Percentiles rank a stretch among this genome's conserved stretches.
Conservation (phyloP, 23 tunicate genomes). For the Botrylloides violaceus region DNA sequence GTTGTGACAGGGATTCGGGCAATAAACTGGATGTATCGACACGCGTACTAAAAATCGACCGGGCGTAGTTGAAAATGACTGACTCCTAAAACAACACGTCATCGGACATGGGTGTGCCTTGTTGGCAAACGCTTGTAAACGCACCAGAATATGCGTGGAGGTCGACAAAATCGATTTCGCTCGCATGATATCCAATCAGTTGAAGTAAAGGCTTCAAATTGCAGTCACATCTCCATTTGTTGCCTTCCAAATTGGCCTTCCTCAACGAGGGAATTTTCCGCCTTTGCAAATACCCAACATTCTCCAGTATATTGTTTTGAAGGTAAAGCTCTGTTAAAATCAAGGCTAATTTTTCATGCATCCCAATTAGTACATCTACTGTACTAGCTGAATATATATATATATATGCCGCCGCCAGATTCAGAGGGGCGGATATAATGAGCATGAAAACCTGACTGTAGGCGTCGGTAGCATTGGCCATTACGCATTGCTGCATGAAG, state of each 20-base stretch:
- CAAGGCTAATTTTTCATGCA: not conserved
- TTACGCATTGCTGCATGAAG: no score
- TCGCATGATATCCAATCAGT: constrained; percentile 20
- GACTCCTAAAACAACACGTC: no score
- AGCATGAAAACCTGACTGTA: no score
- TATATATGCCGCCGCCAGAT: no score
- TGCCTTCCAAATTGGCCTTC: constrained; percentile 62
- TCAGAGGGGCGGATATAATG: no score
- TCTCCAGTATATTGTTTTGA: constrained; percentile 42
- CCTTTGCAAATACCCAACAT: constrained; percentile 19
- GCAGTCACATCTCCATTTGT: constrained; percentile 60
- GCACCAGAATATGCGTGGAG: constrained; percentile 57
- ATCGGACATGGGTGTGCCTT: no score
- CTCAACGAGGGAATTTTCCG: constrained; percentile 22
- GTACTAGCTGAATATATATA: not conserved
- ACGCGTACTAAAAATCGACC: not conserved
- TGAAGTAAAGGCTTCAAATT: constrained; percentile 27
- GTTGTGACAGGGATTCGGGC: no score
- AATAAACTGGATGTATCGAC: no score
- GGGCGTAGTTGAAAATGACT: no score
- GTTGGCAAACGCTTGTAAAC: not conserved
- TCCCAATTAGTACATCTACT: not conserved
- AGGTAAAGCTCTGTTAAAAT: constrained; percentile 41
- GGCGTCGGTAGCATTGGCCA: no score
- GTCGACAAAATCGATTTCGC: constrained; percentile 31